Base-by-base conservation (phyloP, 2,888 invertebrate genomes). In the Oscheius sp. region DNA sequence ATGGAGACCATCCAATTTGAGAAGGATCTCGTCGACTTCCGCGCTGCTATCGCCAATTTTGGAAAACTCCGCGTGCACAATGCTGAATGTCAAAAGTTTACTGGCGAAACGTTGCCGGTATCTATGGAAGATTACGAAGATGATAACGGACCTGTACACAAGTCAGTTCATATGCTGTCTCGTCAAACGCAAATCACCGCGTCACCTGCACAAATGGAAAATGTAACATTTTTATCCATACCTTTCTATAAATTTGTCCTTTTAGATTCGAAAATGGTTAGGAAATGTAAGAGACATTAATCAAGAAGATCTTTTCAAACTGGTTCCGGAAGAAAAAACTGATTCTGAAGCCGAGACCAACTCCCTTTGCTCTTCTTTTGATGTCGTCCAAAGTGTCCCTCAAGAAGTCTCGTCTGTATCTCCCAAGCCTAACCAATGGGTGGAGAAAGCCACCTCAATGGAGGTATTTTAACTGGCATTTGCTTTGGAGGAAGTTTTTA, bases 51-150 rank as follows among this genome's bases (percentile, higher is more conserved):
- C 30, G 47, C 20, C 2, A 28, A 45, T 24, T 62, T 62, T 32
- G 62, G 62, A 49, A 26, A 17, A 4, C 33, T 62, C 24, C n/a
- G n/a, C n/a, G n/a, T n/a, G n/a, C n/a, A n/a, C n/a, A n/a, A n/a
- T n/a, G n/a, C 22, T 47, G 26, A 54, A 30, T 32, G 14, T 2
- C 5, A 44, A 44, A 59, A 59, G 44, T 59, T 41, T 63, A 44
- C 63, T 14, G 72, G 72, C 1, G 76, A 77, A 28, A 70, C 68
- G 41, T 71, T 78, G 38, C 75, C 75, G 9, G 45, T 72, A 32
- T 74, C 74, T 47, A 61, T 69, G 62, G 78, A 78, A 26, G 68
- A 74, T 8, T 71, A 72, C 64, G 78, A 78, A n/a, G 76, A 76
- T 36, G 69, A 67, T 17, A 44, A 41, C 44, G 65, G 68, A 4